These are phyloP conservation scores for Nemoura dubitans DNA, from an alignment of 2,888 invertebrate genomes.

Conservation along the genomic window DNA sequence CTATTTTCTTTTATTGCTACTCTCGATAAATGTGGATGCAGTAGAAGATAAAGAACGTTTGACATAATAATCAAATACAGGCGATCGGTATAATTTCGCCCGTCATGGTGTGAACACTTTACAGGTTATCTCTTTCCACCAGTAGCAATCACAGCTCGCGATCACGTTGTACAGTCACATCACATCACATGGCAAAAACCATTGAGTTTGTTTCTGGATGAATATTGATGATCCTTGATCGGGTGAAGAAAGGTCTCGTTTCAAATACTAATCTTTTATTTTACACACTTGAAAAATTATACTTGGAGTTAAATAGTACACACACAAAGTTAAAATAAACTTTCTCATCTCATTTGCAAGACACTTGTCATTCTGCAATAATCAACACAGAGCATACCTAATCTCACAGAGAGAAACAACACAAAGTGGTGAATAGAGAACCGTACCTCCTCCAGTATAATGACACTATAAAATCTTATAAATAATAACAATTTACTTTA, in stretches of 20 bases:
- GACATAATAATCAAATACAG: too few species aligned
- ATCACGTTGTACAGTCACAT: too few species aligned
- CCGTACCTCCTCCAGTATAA: not conserved
- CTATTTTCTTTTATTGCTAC: too few species aligned
- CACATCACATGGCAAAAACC: not conserved
- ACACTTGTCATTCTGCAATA: not conserved
- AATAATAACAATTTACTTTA: not conserved
- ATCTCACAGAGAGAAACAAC: not conserved
- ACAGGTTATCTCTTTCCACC: too few species aligned
- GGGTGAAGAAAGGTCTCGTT: not conserved
- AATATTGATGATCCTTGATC: not conserved
- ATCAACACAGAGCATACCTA: too few species aligned
- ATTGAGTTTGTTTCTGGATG: not conserved
- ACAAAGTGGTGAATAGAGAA: not conserved
- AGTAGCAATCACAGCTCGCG: too few species aligned
- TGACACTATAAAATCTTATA: not conserved
- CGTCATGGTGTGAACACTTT: too few species aligned
- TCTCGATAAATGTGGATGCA: too few species aligned
- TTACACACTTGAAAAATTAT: slow-evolving; percentile 17
- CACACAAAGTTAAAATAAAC: not conserved
- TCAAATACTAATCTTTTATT: slow-evolving; percentile 5
- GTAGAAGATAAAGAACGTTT: too few species aligned
- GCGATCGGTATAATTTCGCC: too few species aligned
- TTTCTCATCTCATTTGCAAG: not conserved
- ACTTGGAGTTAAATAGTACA: not conserved